phyloP scores from a whole-genome alignment of 2,797 vertebrate genomes.

The Notamacropus eugenii region DNA sequence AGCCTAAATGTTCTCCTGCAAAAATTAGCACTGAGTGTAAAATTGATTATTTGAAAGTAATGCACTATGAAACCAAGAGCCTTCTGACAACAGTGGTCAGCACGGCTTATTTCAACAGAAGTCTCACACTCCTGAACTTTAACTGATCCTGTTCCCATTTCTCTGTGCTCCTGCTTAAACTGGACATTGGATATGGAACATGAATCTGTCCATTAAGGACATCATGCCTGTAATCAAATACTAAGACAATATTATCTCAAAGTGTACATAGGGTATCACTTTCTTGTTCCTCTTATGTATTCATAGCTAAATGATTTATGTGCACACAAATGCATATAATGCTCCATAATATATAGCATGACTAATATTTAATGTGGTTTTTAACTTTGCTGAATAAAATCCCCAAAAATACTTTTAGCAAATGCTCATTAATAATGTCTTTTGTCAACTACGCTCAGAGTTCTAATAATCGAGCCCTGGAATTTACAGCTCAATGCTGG shows the following conservation, averaged over 20 bases:
- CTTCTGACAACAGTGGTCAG: constrained; percentile 45
- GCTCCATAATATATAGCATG: constrained; percentile 47
- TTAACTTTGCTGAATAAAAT: constrained; percentile 76
- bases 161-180: constrained; percentile 69
- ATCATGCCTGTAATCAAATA: constrained; percentile 80
- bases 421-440: constrained; percentile 77
- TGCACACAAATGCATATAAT: constrained; percentile 78
- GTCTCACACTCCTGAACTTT: constrained; percentile 74
- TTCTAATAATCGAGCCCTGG: constrained; percentile 73
- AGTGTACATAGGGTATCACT: constrained; percentile 70
- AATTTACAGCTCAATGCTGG: constrained; percentile 74
- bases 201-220: constrained; percentile 79
- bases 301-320: constrained; percentile 83
- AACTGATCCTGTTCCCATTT: constrained; percentile 62
- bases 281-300: constrained; percentile 82
- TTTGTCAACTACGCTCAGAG: constrained; percentile 71
- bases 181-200: constrained; percentile 80
- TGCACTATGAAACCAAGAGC: constrained; percentile 30
- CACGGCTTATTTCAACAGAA: constrained; percentile 60
- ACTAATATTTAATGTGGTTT: constrained; percentile 72
- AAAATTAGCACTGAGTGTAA: neutral
- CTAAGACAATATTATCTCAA: constrained; percentile 78
- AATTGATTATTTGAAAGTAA: constrained; percentile 47
- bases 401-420: constrained; percentile 71
- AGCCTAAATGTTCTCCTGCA: constrained; percentile 27